Conservation (phyloP, 2,888 invertebrate genomes). For the Tenthredo livida region DNA sequence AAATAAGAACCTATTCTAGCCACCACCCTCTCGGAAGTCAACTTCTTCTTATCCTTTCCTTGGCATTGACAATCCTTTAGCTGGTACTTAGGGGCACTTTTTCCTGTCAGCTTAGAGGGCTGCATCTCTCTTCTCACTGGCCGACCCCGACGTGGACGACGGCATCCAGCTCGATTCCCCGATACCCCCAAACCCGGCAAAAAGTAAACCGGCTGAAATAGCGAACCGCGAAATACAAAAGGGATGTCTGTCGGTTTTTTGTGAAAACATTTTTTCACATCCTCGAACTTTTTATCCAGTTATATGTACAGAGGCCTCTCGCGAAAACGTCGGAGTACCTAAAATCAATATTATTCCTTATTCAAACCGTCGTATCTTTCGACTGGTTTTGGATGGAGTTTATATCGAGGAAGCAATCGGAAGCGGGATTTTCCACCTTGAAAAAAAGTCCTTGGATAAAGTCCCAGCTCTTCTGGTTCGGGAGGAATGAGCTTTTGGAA, state of each 20-base stretch:
- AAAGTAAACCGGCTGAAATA: not conserved
- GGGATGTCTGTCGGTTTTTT: not conserved
- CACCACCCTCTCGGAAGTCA: conserved; percentile 41
- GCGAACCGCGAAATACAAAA: not conserved
- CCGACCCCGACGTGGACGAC: not conserved
- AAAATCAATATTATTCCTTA: not conserved
- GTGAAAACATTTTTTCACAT: not conserved
- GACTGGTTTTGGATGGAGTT: not conserved
- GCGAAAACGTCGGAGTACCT: not conserved
- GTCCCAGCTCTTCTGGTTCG: not conserved
- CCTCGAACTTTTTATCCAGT: not conserved
- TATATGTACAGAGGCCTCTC: not conserved
- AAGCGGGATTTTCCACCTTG: not conserved
- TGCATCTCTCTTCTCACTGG: conserved; percentile 17
- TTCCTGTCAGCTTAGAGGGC: conserved; percentile 53
- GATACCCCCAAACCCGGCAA: conserved; percentile 4
- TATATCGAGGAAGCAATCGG: not conserved
- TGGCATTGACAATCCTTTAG: conserved; percentile 71
- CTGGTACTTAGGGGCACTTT: conserved; percentile 68
- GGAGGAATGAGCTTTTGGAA: not conserved
- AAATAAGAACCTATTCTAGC: conserved; percentile 36
- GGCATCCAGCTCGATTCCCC: conserved; percentile 3
- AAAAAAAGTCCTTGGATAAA: not conserved
- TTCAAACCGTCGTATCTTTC: not conserved
- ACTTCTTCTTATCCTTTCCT: conserved; percentile 50